phyloP scores from a whole-genome alignment of 2,888 invertebrate genomes.

The Heteromyza rotundicornis region DNA sequence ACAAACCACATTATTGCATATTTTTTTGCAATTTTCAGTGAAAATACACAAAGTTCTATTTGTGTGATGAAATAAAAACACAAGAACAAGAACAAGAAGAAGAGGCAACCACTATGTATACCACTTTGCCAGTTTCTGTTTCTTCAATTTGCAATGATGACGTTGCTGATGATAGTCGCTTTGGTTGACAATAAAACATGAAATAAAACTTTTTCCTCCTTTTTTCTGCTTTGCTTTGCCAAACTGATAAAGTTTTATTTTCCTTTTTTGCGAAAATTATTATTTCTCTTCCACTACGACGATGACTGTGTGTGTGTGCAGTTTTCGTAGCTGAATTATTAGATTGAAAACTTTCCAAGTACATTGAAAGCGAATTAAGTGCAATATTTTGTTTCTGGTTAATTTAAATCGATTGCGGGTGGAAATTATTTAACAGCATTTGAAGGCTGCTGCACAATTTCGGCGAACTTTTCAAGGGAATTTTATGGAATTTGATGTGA shows the following conservation, averaged over 20 bases:
- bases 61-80: too few relatives aligned
- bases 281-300: too few relatives aligned
- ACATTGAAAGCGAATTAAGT: conserved; percentile 36
- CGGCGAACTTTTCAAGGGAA: not conserved
- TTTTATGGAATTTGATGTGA: not conserved
- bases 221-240: too few relatives aligned
- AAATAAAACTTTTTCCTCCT: too few relatives aligned
- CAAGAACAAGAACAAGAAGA: too few relatives aligned
- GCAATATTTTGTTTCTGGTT: conserved; percentile 40
- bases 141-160: too few relatives aligned
- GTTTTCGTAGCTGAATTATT: conserved; percentile 51
- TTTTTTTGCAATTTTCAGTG: not conserved
- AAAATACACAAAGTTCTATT: not conserved
- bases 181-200: too few relatives aligned
- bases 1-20: not conserved
- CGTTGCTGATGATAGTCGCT: not conserved
- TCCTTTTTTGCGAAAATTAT: conserved; percentile 39
- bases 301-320: too few relatives aligned
- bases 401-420: conserved; percentile 31
- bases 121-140: too few relatives aligned
- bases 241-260: not conserved
- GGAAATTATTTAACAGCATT: not conserved
- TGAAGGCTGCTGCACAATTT: not conserved
- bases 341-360: conserved; percentile 46
- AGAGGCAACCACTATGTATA: too few relatives aligned